Percentiles rank a stretch among this genome's conserved stretches.
Evolutionary conservation across 2,888 invertebrate genomes (phyloP).

Genomic region (Aplocera efformata): DNA sequence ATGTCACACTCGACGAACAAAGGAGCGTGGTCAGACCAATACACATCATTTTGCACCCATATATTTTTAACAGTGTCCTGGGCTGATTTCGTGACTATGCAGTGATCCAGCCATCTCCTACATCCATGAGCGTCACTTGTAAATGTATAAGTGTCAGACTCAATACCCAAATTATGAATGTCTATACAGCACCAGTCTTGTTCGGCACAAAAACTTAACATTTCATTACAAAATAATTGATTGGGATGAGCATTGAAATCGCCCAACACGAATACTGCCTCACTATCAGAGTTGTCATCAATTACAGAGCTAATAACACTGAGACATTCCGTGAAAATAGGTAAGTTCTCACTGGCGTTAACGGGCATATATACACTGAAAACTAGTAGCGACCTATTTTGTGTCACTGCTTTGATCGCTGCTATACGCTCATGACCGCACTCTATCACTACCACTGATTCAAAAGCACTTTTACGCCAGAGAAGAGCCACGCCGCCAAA

Average conservation of each 20-base stretch:
- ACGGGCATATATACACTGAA: background rate
- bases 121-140: background rate
- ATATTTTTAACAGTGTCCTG: background rate
- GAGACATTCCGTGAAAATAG: slow-evolving; percentile 6
- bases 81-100: background rate
- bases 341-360: background rate
- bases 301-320: slow-evolving; percentile 2
- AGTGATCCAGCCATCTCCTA: slow-evolving; percentile 2
- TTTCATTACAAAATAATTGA: slow-evolving; percentile 1
- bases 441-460: too few relatives aligned
- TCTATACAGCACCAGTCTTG: background rate
- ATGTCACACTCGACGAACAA: background rate
- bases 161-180: background rate
- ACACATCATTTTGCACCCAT: background rate
- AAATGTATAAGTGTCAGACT: background rate
- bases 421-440: too few relatives aligned
- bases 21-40: slow-evolving; percentile 3
- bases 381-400: background rate
- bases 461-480: too few relatives aligned
- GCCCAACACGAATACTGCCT: slow-evolving; percentile 1
- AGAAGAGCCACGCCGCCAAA: too few relatives aligned
- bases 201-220: background rate
- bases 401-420: too few relatives aligned
- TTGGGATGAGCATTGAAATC: slow-evolving; percentile 8
- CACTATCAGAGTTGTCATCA: background rate